phyloP scores from a whole-genome alignment of 2,888 invertebrate genomes.

The Drosophila merina region DNA sequence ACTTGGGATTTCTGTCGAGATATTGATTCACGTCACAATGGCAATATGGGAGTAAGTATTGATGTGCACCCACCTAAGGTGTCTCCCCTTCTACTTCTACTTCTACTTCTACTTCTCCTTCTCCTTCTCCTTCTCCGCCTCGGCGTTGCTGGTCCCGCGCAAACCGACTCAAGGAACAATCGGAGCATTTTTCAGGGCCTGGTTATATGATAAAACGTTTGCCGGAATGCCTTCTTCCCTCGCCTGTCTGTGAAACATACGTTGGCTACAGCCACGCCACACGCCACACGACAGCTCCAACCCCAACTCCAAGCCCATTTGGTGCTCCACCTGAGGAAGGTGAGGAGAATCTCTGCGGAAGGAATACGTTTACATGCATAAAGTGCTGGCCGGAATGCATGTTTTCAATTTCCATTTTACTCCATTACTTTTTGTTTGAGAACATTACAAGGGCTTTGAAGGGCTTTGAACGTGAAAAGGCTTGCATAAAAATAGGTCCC shows the following conservation, averaged over 20 bases:
- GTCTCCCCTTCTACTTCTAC: background rate
- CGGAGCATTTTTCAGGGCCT: too few species aligned
- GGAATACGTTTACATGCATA: background rate
- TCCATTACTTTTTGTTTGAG: background rate
- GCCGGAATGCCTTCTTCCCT: too few species aligned
- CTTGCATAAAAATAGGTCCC: background rate
- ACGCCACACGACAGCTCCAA: too few species aligned
- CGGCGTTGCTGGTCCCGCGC: too few species aligned
- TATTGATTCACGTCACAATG: background rate
- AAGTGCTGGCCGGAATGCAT: background rate
- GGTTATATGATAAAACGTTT: too few species aligned
- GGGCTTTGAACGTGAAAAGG: background rate
- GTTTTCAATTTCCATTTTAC: background rate
- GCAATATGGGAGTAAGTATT: background rate
- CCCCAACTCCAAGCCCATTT: background rate
- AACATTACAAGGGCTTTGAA: background rate
- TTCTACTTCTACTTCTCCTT: background rate
- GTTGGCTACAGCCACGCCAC: too few species aligned
- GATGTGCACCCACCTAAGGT: background rate
- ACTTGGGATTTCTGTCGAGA: background rate
- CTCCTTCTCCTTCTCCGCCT: background rate
- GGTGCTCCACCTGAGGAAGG: background rate
- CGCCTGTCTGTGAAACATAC: too few species aligned
- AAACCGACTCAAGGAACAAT: too few species aligned
- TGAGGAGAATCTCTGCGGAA: background rate